Percentiles rank a stretch among this genome's conserved stretches.
Evolutionary conservation across 2,888 invertebrate species (phyloP).

Genomic region (Amiota minor): DNA sequence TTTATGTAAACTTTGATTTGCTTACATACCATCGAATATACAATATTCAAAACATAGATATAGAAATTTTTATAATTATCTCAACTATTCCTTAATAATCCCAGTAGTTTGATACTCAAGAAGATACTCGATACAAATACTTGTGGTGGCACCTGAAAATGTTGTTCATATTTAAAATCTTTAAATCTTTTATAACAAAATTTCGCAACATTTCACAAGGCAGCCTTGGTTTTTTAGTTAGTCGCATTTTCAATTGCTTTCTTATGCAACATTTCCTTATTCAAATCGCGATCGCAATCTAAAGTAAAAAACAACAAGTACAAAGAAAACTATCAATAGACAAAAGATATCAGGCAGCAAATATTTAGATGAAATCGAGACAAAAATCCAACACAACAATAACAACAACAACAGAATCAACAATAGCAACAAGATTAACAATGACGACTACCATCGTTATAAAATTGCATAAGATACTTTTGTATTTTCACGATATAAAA

Average conservation of each 20-base stretch:
- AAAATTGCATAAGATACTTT: constrained; percentile 24
- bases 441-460: neutral
- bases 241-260: neutral
- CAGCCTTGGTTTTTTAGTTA: no score
- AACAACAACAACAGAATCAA: neutral
- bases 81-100: no score
- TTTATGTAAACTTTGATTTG: constrained; percentile 1
- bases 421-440: neutral
- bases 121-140: no score
- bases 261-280: constrained; percentile 23
- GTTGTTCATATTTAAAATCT: neutral
- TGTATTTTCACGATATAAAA: constrained; percentile 11
- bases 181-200: neutral
- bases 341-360: no score
- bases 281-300: constrained; percentile 18
- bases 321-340: no score
- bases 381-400: neutral
- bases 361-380: no score
- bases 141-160: no score
- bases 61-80: no score
- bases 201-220: no score
- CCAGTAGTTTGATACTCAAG: no score
- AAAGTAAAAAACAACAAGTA: neutral
- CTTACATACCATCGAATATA: no score
- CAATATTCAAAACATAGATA: no score